phyloP scores from a whole-genome alignment of 2,888 invertebrate genomes.

The Griposia aprilina region DNA sequence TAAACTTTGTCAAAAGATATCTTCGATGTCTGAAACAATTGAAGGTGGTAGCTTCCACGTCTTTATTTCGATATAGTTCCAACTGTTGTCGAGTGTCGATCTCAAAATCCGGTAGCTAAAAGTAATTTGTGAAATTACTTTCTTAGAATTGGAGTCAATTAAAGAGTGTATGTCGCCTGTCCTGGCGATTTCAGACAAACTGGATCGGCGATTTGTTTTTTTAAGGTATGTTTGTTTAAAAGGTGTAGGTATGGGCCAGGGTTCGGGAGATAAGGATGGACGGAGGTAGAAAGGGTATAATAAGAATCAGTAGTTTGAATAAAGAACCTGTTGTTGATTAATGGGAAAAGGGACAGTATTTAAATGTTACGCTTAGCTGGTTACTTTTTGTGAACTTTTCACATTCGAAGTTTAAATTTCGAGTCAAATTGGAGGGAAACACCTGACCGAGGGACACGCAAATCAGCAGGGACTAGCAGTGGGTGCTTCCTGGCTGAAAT shows the following conservation, averaged over 20 bases:
- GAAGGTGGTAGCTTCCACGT: not conserved
- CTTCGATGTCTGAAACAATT: constrained; percentile 35
- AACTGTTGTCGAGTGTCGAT: constrained; percentile 80
- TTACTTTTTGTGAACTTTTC: not conserved
- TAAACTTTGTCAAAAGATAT: constrained; percentile 55
- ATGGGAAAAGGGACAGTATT: constrained; percentile 13
- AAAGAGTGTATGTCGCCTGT: constrained; percentile 73
- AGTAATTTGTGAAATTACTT: constrained; percentile 91
- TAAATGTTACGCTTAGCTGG: not conserved
- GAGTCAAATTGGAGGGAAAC: not conserved
- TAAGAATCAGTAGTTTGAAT: constrained; percentile 54
- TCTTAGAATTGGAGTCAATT: constrained; percentile 90
- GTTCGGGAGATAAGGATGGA: constrained; percentile 50
- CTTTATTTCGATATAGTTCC: constrained; percentile 76
- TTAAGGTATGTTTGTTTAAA: constrained; percentile 65
- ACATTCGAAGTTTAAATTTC: not conserved
- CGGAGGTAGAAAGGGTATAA: constrained; percentile 40
- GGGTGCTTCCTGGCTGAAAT: not conserved
- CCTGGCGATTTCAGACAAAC: constrained; percentile 69
- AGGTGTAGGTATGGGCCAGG: constrained; percentile 62
- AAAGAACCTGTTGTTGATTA: constrained; percentile 52
- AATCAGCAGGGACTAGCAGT: not conserved
- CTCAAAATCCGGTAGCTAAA: constrained; percentile 88
- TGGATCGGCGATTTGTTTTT: constrained; percentile 70
- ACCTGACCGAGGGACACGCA: not conserved